Conservation (phyloP, 2,888 invertebrate genomes). For the Athalia circularis region DNA sequence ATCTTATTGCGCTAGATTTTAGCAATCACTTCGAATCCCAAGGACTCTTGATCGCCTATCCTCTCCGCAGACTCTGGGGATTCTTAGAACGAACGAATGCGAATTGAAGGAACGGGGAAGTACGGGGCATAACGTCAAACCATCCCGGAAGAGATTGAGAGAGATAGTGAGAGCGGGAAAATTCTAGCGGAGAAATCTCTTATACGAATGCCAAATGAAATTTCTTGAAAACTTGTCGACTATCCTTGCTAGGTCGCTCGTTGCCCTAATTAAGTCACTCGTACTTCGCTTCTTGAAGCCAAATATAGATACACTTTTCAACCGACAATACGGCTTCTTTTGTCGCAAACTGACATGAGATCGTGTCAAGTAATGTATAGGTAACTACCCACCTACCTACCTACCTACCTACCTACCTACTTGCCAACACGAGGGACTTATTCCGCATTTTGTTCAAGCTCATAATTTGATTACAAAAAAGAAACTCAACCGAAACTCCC, state of each 20-base stretch:
- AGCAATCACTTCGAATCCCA: constrained; percentile 37
- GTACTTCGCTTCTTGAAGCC: constrained; percentile 6
- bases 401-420: too few relatives aligned
- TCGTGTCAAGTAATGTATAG: background rate
- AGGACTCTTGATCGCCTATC: constrained; percentile 31
- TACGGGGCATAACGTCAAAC: constrained; percentile 10
- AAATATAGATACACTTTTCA: constrained; percentile 16
- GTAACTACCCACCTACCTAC: too few relatives aligned
- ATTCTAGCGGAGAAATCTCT: constrained; percentile 20
- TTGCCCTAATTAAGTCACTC: constrained; percentile 43
- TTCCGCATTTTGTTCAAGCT: background rate
- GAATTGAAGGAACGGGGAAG: background rate
- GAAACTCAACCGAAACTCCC: background rate
- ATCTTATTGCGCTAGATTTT: constrained; percentile 31
- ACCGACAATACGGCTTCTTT: constrained; percentile 4
- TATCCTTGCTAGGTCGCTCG: constrained; percentile 22
- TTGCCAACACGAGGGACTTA: too few relatives aligned
- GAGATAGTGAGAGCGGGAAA: background rate
- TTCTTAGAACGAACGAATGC: constrained; percentile 17
- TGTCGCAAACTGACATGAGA: background rate
- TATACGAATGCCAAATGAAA: constrained; percentile 26
- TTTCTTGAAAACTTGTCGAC: constrained; percentile 33
- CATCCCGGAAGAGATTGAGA: background rate
- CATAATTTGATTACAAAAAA: background rate
- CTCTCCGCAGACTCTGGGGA: constrained; percentile 26